Conservation (phyloP, 1,140 invertebrate genomes). For the Manduca sexta region DNA sequence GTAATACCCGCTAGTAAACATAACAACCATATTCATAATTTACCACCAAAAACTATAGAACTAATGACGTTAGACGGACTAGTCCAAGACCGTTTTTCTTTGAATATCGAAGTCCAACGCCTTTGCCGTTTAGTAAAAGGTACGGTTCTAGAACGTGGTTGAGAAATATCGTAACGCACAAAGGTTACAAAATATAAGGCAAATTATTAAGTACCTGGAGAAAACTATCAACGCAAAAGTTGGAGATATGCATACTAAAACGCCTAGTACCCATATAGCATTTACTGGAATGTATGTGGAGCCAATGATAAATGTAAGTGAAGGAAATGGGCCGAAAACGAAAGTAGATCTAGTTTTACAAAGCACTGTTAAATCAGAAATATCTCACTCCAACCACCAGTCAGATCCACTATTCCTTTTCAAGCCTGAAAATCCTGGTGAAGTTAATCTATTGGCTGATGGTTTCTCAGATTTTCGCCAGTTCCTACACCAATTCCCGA, state of each 20-base stretch:
- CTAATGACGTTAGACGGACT: conserved; percentile 37
- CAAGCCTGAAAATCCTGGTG: conserved; percentile 59
- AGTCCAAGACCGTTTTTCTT: conserved; percentile 58
- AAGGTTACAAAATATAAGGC: conserved; percentile 58
- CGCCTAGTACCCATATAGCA: conserved; percentile 41
- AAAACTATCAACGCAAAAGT: conserved; percentile 59
- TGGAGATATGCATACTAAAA: conserved; percentile 38
- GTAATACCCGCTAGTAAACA: conserved; percentile 18
- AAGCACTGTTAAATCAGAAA: conserved; percentile 24
- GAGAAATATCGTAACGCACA: conserved; percentile 62
- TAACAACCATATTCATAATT: conserved; percentile 14
- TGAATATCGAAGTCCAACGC: conserved; percentile 53
- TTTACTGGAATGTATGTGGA: conserved; percentile 56
- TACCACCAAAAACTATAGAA: conserved; percentile 12
- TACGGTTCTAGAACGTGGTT: conserved; percentile 47
- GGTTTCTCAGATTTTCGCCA: conserved; percentile 51
- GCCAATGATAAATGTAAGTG: conserved; percentile 24
- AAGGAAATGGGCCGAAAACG: conserved; percentile 6
- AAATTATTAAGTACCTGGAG: conserved; percentile 62
- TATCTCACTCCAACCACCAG: conserved; percentile 34
- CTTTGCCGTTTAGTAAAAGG: conserved; percentile 53
- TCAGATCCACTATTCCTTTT: conserved; percentile 56
- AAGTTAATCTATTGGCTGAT: conserved; percentile 67
- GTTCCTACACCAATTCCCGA: conserved; percentile 10
- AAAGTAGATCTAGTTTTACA: conserved; percentile 17